Percentiles rank a stretch among this genome's conserved stretches.
phyloP scores from a whole-genome alignment of 2,113 vertebrate genomes.

The Aleadryas rufinucha region DNA sequence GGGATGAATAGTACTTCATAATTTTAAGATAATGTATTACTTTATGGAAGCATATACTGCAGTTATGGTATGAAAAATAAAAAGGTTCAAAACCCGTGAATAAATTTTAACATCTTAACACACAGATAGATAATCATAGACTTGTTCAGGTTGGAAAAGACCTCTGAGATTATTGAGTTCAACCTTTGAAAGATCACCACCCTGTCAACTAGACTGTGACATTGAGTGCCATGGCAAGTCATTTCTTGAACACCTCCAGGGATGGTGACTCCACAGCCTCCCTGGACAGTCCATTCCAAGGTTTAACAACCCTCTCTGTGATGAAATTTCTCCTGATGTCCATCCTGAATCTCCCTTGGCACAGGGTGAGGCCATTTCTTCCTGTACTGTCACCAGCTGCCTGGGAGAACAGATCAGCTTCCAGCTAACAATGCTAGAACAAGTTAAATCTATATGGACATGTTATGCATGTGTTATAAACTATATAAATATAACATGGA shows the following conservation, averaged over 20 bases:
- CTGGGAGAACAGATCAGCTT: background rate
- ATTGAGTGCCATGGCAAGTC: accelerated
- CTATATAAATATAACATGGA: background rate
- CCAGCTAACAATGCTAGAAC: background rate
- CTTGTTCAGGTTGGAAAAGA: background rate
- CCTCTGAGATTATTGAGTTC: background rate
- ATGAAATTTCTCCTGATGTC: background rate
- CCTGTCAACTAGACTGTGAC: background rate
- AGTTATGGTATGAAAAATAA: background rate
- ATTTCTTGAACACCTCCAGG: background rate
- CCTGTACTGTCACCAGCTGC: background rate
- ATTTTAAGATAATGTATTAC: background rate
- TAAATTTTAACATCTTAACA: background rate
- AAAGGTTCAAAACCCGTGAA: background rate
- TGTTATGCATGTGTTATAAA: background rate
- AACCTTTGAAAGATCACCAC: background rate
- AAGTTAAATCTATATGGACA: background rate
- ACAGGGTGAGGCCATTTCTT: background rate
- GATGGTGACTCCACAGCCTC: background rate
- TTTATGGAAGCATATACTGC: background rate
- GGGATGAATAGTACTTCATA: background rate
- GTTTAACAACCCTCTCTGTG: background rate
- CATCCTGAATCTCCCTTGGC: background rate
- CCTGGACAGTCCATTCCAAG: background rate
- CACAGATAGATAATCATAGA: background rate